These are phyloP conservation scores for Nycticryphes semicollaris DNA, from an alignment of 2,113 vertebrate genomes.

Conservation along the genomic window DNA sequence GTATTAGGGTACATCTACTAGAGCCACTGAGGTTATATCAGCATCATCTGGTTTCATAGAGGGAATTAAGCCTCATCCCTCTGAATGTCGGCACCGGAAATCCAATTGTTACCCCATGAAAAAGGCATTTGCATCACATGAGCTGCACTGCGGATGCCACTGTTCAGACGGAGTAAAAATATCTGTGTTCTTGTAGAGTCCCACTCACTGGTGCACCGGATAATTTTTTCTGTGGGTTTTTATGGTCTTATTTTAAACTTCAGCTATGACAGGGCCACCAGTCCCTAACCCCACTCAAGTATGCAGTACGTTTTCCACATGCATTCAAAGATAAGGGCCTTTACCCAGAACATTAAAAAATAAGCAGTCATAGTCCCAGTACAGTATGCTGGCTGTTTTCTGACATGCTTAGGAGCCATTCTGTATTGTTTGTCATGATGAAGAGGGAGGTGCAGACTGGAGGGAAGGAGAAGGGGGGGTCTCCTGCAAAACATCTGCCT, in stretches of 20 bases:
- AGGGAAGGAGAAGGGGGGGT: neutral
- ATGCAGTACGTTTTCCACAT: neutral
- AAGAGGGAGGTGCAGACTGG: accelerated
- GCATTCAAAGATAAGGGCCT: neutral
- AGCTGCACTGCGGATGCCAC: neutral
- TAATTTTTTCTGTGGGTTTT: neutral
- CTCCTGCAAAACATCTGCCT: neutral
- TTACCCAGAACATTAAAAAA: neutral
- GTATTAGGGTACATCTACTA: neutral
- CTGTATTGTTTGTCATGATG: accelerated
- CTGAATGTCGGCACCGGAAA: neutral
- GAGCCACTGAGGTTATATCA: neutral
- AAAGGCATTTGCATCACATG: neutral
- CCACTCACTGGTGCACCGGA: neutral
- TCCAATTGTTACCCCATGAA: neutral
- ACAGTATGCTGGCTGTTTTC: neutral
- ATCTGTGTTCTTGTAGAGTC: neutral
- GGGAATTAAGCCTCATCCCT: neutral
- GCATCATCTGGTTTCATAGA: neutral
- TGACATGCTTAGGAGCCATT: neutral
- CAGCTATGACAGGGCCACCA: neutral
- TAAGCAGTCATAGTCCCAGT: neutral
- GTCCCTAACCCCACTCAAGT: neutral
- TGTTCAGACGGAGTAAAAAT: neutral
- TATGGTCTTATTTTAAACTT: neutral